Evolutionary conservation across 2,888 invertebrate species (phyloP), one percentile per base, ranked within the genome.

Genomic region (Digitonthophagus gazella): DNA sequence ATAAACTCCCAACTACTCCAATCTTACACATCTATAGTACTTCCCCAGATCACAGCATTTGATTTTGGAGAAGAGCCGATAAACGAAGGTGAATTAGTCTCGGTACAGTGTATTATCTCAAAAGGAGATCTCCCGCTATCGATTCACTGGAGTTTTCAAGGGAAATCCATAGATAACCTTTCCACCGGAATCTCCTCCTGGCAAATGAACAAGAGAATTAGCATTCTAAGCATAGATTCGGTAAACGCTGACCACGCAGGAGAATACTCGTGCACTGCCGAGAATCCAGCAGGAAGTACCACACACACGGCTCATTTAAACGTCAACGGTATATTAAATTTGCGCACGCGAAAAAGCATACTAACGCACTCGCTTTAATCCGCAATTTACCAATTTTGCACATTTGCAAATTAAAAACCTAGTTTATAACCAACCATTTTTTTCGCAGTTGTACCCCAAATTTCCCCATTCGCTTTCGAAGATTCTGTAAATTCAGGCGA

Each of bases 91-190:
- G 91, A 92, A 77, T 88, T 89, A 84, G 89, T 90, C 28, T 90
- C 91, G 56, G 87, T 91, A 69, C 87, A 89, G 71, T 92, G 92
- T 81, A 89, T 90, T 64, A 86, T 91, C 64, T 87, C 87, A 77
- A 91, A 92, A 80, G 93, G 95, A 69, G 94, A 95, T 82, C 87
- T 89, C 76, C 94, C 95, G 1, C 85, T 95, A 57, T 85, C 86
- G 70, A 87, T 93, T 58, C 83, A 85, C 64, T 93, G 93, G 93
- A 85, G 85, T 22, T 86, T 90, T 75, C 88, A 87, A 68, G 89
- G 88, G 77, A 84, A 85, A 71, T 86, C 87, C 68, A 87, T 91
- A 80, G 67, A 70, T 22, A 85, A 86, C 77, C 86, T 81, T 81
- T 83, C 84, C 20, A 81, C 82, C 74, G 88, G 88, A 74, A 84